Evolutionary conservation across 2,113 vertebrate species (phyloP), one percentile per base, ranked within the genome.

Genomic region (Dipodomys merriami): DNA sequence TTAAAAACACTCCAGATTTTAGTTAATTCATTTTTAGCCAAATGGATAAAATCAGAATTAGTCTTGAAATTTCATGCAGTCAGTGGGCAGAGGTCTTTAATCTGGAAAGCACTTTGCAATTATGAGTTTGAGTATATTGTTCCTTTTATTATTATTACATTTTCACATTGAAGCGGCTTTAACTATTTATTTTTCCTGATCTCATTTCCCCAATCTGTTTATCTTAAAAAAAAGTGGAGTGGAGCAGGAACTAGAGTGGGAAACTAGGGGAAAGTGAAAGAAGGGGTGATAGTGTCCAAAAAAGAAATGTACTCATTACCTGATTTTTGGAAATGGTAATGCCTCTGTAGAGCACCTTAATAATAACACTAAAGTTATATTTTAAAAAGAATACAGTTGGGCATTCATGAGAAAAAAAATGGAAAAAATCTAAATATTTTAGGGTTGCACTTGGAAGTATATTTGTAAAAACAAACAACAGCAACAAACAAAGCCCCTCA

Each of bases 11-110:
- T 94, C 77, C 88, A 97, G 96, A 96, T 94, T 97, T 98, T 91
- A 97, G 96, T 88, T 98, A 98, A 98, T 97, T 97, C 92, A 95
- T 90, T 94, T 98, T 98, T 97, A 98, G 97, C 97, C 97, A 95
- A 57, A 92, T 0, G 97, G 97, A 98, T 98, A 97, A 98, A 97
- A 96, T 2, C 74, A 96, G 97, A 94, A 98, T 64, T 98, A 98
- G 96, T 95, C 78, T 94, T 86, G 95, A 97, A 97, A 98, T 97
- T 98, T 94, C 94, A 97, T 93, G 95, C 83, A 95, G 96, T 78
- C 94, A 95, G 94, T 64, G 44, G 86, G 86, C 88, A 97, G 95
- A 95, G 92, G 96, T 78, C 92, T 94, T 95, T 19, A 0, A 96
- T 84, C 71, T 53, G 86, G 86, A 96, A 97, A 96, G 94, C 83